Evolutionary conservation across 2,113 vertebrate genomes (phyloP).

Genomic region (Cyanoramphus novaezelandiae): DNA sequence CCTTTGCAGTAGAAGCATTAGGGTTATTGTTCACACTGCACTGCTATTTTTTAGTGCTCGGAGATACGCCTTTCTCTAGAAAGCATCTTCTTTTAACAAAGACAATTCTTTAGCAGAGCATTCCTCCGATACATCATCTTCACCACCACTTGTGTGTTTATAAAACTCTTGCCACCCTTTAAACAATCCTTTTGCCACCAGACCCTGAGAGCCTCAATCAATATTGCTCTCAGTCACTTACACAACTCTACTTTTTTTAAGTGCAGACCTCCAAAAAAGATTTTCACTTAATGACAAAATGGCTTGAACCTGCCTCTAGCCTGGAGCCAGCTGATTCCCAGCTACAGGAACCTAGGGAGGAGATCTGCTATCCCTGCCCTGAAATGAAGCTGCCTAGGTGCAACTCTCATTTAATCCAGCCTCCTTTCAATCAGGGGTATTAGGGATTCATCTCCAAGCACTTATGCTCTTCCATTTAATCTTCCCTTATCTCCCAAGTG

Average conservation of each 20-base stretch:
- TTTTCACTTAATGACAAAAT: background rate
- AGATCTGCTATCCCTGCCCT: background rate
- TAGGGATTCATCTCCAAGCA: constrained; percentile 18
- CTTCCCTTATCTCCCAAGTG: background rate
- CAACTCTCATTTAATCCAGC: background rate
- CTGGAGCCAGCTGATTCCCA: background rate
- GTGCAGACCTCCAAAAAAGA: background rate
- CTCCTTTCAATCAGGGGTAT: constrained; percentile 10
- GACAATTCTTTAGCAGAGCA: background rate
- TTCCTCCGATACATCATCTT: background rate
- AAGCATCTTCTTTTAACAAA: background rate
- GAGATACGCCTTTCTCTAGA: background rate
- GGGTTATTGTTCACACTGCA: background rate
- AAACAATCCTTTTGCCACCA: background rate
- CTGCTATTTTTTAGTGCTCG: background rate
- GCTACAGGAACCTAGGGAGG: background rate
- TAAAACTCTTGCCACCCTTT: background rate
- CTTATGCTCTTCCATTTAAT: constrained; percentile 29
- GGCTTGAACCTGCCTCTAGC: background rate
- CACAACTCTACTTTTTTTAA: background rate
- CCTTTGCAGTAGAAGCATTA: background rate
- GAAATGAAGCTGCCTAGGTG: background rate
- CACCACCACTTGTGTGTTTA: background rate
- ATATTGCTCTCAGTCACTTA: background rate
- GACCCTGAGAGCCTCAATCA: background rate